Evolutionary conservation across 1,140 invertebrate genomes (phyloP), one percentile per base, ranked within the genome.

Genomic region (Drosophila carrolli): DNA sequence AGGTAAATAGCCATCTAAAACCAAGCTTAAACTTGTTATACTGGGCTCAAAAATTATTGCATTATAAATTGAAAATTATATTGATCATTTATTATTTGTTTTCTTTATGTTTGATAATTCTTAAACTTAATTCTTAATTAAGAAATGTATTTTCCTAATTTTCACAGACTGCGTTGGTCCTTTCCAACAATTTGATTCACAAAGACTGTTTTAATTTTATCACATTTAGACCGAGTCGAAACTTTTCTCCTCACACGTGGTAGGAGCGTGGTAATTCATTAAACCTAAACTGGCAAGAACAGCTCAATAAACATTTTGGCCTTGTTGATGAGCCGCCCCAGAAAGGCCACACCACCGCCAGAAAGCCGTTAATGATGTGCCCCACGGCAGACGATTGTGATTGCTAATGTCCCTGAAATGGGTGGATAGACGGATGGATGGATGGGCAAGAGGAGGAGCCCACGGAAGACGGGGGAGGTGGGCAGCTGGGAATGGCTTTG

Each of bases 341-440:
- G 27, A 61, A 13, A 6, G 43, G 53, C 75, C 79, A 78, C 79
- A 71, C 71, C 51, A 19, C 57, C 41, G 13, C 71, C 44, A 29
- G 50, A 55, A 60, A 76, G 53, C 55, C 81, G 84, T 89, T 89
- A 89, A 89, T 89, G 84, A 85, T 85, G 81, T 84, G 67, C 79
- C 77, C 51, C 68, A 82, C 61, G 67, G 61, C 53, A 71, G 82
- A 80, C 79, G 82, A 89, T 89, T 84, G 80, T 50, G 76, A 77
- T 83, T 75, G 71, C 68, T 77, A 63, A 81, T 81, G 78, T 81
- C 67, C 41, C 77, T 54, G 56, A 53, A 76, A 67, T 73, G 63
- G 59, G 38, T 40, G 40, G 60, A 59, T 41, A 54, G 48, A 58
- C 47, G 53, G 61, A 68, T 70, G 59, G 53, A 46, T 46, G 40